A percentile compares a stretch with the other conserved stretches of the same genome.
phyloP scores from a whole-genome alignment of 64 coral and sea anemone genomes.

The Pocillopora verrucosa region DNA sequence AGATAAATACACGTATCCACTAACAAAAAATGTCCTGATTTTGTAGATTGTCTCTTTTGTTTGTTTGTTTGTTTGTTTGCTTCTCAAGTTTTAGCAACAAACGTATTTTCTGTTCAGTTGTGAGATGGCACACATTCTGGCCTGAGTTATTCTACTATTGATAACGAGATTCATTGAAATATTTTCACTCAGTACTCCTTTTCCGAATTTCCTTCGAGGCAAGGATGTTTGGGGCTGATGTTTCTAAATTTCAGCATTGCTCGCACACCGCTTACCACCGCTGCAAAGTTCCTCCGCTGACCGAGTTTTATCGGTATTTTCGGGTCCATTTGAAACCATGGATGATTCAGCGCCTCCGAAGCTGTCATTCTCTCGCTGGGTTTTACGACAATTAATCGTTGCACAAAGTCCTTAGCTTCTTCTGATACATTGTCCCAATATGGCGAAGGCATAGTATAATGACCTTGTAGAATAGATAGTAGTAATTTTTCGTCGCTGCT shows the following conservation, averaged over 20 bases:
- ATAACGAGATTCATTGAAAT: not conserved
- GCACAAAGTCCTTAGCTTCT: slow-evolving; percentile 68
- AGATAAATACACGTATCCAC: too few species aligned
- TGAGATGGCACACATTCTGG: too few species aligned
- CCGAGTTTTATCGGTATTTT: not conserved
- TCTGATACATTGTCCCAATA: slow-evolving; percentile 78
- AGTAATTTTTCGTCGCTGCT: slow-evolving; percentile 80
- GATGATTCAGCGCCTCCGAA: slow-evolving; percentile 68
- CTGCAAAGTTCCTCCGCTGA: slow-evolving; percentile 68
- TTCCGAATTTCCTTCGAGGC: not conserved
- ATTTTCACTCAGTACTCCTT: not conserved
- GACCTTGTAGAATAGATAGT: slow-evolving; percentile 68
- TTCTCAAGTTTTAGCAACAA: too few species aligned
- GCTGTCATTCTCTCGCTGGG: slow-evolving; percentile 65
- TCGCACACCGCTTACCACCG: slow-evolving; percentile 68
- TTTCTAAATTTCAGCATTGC: slow-evolving; percentile 83
- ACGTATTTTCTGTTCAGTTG: too few species aligned
- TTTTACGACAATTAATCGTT: slow-evolving; percentile 53
- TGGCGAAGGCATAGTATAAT: slow-evolving; percentile 54
- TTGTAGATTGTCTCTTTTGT: too few species aligned
- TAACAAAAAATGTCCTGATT: too few species aligned
- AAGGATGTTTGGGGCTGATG: slow-evolving; percentile 27
- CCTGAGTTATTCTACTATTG: too few species aligned
- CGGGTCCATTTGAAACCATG: slow-evolving; percentile 59
- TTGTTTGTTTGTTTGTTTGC: too few species aligned